A percentile compares a stretch with the other conserved stretches of the same genome.
Conservation (phyloP, 2,888 invertebrate genomes). For the Rhagonycha lutea region DNA sequence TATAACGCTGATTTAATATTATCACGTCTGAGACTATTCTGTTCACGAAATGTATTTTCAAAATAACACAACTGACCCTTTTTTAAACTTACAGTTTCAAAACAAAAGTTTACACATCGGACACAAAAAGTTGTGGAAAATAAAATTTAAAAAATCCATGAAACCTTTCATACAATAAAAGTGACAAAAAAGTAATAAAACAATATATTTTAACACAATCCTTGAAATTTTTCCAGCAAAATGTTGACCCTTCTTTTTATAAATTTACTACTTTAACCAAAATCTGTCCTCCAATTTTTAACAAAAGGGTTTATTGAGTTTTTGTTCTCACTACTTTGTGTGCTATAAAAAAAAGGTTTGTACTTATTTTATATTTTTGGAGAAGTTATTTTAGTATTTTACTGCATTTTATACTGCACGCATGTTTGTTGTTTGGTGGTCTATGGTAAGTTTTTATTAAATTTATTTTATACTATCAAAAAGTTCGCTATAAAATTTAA, state of each 20-base stretch:
- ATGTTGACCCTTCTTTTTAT: conserved; percentile 41
- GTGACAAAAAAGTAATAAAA: conserved; percentile 23
- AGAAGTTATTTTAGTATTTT: background rate
- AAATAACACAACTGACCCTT: background rate
- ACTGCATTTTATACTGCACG: background rate
- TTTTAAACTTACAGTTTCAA: background rate
- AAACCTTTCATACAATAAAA: conserved; percentile 15
- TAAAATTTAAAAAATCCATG: conserved; percentile 2
- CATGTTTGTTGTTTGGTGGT: background rate
- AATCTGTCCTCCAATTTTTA: conserved; percentile 34
- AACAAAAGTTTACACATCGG: background rate
- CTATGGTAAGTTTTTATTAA: background rate
- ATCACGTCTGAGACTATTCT: background rate
- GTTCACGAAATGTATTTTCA: background rate
- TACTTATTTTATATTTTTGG: background rate
- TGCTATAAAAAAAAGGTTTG: background rate
- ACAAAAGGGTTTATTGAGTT: conserved; percentile 40
- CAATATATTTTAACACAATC: conserved; percentile 19
- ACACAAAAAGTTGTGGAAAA: background rate
- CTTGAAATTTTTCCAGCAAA: conserved; percentile 10
- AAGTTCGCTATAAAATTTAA: background rate
- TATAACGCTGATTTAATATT: background rate
- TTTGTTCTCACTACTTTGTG: background rate
- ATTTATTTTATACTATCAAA: background rate
- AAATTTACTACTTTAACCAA: conserved; percentile 37